Evolutionary conservation across 2,113 vertebrate genomes (phyloP), one percentile per base, ranked within the genome.

Genomic region (Acinonyx jubatus): DNA sequence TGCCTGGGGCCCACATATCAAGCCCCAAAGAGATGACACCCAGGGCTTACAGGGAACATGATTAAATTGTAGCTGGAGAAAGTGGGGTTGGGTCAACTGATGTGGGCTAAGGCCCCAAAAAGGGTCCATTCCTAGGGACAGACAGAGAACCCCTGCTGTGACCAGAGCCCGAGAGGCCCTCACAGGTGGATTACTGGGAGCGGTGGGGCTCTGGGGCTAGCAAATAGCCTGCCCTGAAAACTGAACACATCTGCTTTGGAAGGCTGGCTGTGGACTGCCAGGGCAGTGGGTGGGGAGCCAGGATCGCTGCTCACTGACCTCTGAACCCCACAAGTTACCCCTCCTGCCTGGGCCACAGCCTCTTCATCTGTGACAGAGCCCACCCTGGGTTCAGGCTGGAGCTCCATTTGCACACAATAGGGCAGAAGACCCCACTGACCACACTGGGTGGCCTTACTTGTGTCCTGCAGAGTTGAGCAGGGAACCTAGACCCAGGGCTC

Each of bases 111-210:
- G n/a, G n/a, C 19, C 45, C 41, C 66, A 29, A 19, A 48, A 69
- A 19, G 0, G 4, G 13, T 33, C 80, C 27, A 25, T 23, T 18
- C 2, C 65, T 0, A 1, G 18, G 68, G n/a, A 50, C 33, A 50
- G 63, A 50, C 7, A 16, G 7, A 31, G 21, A 23, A 11, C 38
- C 6, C 1, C 9, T 18, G 16, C 82, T n/a, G 57, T 29, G 23
- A 66, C 5, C 1, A 25, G 23, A 74, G 19, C 61, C 92, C 69
- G 33, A 3, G 33, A 33, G 10, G 36, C 21, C 29, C 36, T 80
- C 10, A 33, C 15, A 10, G 31, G 5, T 7, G 2, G 3, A 4
- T 29, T 36, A 55, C 4, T 57, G 68, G 88, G 33, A 55, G 12
- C 0, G 0, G 69, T 18, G 25, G 31, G 50, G 31, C 31, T 76